Conservation (phyloP, 2,888 invertebrate genomes). For the Callyntrura guangdongensis region DNA sequence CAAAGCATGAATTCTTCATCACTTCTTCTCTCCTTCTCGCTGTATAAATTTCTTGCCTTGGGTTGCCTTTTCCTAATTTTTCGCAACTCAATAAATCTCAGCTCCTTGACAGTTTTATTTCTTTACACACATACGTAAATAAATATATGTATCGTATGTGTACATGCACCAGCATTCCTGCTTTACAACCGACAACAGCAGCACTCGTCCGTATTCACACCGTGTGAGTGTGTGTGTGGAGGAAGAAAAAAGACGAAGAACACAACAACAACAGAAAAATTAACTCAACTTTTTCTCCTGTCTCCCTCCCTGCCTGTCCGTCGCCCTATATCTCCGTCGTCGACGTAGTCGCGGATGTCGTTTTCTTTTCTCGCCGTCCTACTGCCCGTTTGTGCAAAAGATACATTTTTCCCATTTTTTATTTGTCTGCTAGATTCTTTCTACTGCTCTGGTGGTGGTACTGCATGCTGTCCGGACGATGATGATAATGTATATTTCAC, state of each 20-base stretch:
- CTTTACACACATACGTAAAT: constrained; percentile 64
- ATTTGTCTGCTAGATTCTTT: constrained; percentile 15
- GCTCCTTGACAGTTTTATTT: constrained; percentile 74
- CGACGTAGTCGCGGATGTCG: constrained; percentile 61
- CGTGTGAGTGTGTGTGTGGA: background rate
- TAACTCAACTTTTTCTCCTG: constrained; percentile 68
- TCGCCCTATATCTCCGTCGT: constrained; percentile 71
- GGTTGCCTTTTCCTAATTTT: constrained; percentile 72
- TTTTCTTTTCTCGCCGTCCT: constrained; percentile 24
- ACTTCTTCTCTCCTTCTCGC: background rate
- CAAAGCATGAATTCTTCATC: constrained; percentile 44
- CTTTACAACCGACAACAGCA: background rate
- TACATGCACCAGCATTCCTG: background rate
- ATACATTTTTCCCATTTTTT: background rate
- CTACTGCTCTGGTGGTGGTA: background rate
- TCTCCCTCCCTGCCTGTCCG: constrained; percentile 35
- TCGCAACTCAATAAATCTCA: constrained; percentile 77
- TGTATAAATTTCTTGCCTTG: constrained; percentile 52
- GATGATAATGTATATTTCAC: constrained; percentile 47
- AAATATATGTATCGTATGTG: background rate
- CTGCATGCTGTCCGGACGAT: constrained; percentile 36
- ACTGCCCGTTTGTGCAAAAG: constrained; percentile 44
- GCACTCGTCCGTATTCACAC: background rate
- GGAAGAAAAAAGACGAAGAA: constrained; percentile 31
- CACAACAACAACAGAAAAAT: constrained; percentile 68